Conservation (phyloP, 2,113 vertebrate species). For the Typhlomys cinereus region DNA sequence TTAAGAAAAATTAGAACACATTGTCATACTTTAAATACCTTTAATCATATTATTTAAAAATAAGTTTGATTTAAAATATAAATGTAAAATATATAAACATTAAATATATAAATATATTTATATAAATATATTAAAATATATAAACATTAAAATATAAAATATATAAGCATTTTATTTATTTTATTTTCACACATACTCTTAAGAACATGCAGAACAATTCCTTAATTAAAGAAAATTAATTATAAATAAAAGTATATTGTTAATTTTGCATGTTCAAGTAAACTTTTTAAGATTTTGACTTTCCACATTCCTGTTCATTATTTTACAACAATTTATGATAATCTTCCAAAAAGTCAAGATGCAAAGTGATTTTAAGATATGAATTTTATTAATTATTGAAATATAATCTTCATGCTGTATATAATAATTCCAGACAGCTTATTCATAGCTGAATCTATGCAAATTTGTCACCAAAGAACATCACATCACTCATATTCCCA, state of each 20-base stretch:
- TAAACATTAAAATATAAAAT: neutral
- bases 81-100: neutral
- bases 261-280: neutral
- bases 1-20: neutral
- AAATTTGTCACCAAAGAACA: constrained; percentile 10
- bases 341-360: neutral
- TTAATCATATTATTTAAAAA: neutral
- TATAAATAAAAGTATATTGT: neutral
- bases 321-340: neutral
- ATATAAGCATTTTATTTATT: neutral
- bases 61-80: no score
- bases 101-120: no score
- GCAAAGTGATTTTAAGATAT: neutral
- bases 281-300: neutral
- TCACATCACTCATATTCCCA: constrained; percentile 12
- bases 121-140: no score
- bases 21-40: neutral
- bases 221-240: no score
- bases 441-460: constrained; percentile 41
- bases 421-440: neutral
- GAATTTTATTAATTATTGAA: neutral
- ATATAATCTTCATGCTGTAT: neutral
- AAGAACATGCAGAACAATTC: neutral
- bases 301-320: neutral
- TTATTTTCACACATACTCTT: neutral